A percentile compares a stretch with the other conserved stretches of the same genome.
These are phyloP conservation scores for Pteria penguin DNA, from an alignment of 2,888 invertebrate species.

Conservation along the genomic window DNA sequence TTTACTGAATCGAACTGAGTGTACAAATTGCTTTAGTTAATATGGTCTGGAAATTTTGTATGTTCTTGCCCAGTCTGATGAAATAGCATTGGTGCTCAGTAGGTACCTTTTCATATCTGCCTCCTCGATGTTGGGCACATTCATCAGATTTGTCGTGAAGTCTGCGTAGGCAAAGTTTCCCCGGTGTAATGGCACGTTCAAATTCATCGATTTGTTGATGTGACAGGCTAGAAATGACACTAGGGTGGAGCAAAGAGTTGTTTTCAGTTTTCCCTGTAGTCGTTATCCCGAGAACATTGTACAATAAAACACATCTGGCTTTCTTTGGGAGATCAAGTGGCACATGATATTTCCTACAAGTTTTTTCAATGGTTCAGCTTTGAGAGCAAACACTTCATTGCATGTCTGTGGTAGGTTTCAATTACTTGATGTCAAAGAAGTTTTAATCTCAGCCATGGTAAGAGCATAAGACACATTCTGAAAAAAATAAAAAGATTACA, in stretches of 20 bases:
- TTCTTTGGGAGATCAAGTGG: too few relatives aligned
- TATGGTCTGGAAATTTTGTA: slow-evolving; percentile 37
- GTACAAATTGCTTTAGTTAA: slow-evolving; percentile 21
- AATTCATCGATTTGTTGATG: background rate
- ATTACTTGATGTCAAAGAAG: too few relatives aligned
- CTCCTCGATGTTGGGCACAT: background rate
- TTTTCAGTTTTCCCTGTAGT: background rate
- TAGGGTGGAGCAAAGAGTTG: background rate
- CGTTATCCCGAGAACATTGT: background rate
- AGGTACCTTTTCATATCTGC: slow-evolving; percentile 14
- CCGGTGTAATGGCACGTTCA: background rate
- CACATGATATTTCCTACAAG: too few relatives aligned
- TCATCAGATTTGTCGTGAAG: background rate
- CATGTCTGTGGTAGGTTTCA: too few relatives aligned
- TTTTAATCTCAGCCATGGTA: too few relatives aligned
- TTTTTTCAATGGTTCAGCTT: too few relatives aligned
- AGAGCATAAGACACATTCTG: too few relatives aligned
- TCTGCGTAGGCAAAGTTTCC: background rate
- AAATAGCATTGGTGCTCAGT: slow-evolving; percentile 1
- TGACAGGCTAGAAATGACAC: background rate
- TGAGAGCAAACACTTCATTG: too few relatives aligned
- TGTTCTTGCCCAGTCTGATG: slow-evolving; percentile 2
- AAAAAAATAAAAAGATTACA: too few relatives aligned
- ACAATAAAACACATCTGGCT: background rate
- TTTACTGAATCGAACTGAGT: slow-evolving; percentile 21